phyloP scores from a whole-genome alignment of 2,797 vertebrate genomes.

The Lithobates sylvaticus region DNA sequence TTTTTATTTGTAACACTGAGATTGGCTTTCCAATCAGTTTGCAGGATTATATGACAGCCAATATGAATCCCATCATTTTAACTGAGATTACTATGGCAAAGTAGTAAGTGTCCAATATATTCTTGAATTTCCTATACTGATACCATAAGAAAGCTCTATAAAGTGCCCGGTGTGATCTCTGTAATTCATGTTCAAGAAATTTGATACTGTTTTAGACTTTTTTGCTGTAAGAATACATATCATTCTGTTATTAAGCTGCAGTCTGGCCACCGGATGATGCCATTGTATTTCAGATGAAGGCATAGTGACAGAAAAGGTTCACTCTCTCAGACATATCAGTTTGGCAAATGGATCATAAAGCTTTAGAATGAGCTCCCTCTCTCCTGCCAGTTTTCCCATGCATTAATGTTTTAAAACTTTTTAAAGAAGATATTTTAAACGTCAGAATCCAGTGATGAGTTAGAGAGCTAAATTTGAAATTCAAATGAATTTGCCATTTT shows the following conservation, averaged over 20 bases:
- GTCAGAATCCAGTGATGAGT: no score
- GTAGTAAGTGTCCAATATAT: slow-evolving; percentile 6
- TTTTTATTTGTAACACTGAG: neutral
- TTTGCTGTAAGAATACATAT: slow-evolving; percentile 35
- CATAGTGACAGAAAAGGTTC: slow-evolving; percentile 20
- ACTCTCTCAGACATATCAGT: slow-evolving; percentile 21
- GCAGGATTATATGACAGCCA: neutral
- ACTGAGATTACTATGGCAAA: neutral
- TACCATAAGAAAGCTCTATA: neutral
- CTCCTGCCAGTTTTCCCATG: neutral
- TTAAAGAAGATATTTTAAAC: neutral
- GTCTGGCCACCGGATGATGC: slow-evolving; percentile 6
- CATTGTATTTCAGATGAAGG: slow-evolving; percentile 49
- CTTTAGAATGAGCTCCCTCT: neutral
- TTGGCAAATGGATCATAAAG: slow-evolving; percentile 38
- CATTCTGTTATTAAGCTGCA: slow-evolving; percentile 39
- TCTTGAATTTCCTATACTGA: neutral
- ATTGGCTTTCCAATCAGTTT: slow-evolving; percentile 14
- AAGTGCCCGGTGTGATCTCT: neutral
- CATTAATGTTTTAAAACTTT: slow-evolving; percentile 1
- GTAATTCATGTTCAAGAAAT: slow-evolving; percentile 9
- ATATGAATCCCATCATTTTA: neutral
- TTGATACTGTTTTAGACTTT: slow-evolving; percentile 25
- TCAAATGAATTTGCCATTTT: neutral
- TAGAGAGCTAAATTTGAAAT: neutral